A percentile compares a stretch with the other conserved stretches of the same genome.
Conservation (phyloP, 2,113 vertebrate genomes). For the Alectura lathami region DNA sequence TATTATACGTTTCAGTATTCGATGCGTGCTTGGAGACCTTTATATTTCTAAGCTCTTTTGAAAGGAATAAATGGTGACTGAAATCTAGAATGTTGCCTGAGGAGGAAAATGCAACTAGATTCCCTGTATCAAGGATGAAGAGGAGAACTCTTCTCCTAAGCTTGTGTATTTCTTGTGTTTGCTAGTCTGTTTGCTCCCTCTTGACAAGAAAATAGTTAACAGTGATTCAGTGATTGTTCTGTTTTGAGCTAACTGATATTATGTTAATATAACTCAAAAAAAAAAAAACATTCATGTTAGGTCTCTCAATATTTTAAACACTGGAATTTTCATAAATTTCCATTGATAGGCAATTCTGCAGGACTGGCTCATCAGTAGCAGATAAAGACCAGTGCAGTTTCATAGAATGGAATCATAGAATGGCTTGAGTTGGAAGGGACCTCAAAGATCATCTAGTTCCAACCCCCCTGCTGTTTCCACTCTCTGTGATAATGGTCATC, state of each 20-base stretch:
- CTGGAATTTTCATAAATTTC: neutral
- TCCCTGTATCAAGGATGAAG: neutral
- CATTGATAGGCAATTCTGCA: neutral
- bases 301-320: neutral
- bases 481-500: accelerated
- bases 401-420: too few relatives aligned
- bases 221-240: neutral
- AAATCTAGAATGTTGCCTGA: neutral
- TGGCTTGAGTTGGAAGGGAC: too few relatives aligned
- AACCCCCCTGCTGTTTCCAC: neutral
- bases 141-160: neutral
- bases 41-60: neutral
- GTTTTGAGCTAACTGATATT: neutral
- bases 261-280: neutral
- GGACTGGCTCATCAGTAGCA: neutral
- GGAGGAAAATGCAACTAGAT: neutral
- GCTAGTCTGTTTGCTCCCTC: neutral
- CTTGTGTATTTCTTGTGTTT: neutral
- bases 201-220: neutral
- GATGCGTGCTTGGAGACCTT: neutral
- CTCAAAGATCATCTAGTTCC: too few relatives aligned
- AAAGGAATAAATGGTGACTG: neutral
- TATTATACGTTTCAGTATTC: neutral
- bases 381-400: neutral
- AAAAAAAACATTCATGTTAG: neutral